A percentile compares a stretch with the other conserved stretches of the same genome.
Conservation (phyloP, 2,888 invertebrate genomes). For the Zygogramma bicolorata region DNA sequence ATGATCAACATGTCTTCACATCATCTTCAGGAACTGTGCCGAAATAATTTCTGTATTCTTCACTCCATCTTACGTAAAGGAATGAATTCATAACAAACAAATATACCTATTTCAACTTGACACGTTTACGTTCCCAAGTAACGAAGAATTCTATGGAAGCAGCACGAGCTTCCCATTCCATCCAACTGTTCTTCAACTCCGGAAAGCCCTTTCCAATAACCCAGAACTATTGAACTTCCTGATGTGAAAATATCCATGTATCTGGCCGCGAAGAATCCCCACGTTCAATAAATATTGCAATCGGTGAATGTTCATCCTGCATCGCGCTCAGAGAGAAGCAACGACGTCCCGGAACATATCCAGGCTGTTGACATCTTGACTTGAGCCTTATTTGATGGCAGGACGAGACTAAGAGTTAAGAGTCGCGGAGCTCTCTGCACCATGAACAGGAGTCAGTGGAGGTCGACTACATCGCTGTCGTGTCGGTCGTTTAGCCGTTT, state of each 20-base stretch:
- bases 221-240: neutral
- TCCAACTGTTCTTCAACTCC: neutral
- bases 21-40: too few species aligned
- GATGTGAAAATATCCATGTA: neutral
- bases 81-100: neutral
- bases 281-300: constrained; percentile 7
- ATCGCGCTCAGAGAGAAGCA: neutral
- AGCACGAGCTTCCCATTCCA: neutral
- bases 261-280: neutral
- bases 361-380: constrained; percentile 1
- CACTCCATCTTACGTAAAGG: too few species aligned
- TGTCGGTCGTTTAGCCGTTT: neutral
- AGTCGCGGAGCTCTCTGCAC: neutral
- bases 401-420: neutral
- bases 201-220: neutral
- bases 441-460: neutral
- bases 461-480: neutral
- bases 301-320: neutral
- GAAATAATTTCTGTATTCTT: neutral
- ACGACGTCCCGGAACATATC: neutral
- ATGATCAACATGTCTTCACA: too few species aligned
- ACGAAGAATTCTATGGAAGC: neutral
- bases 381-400: neutral
- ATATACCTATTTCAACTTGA: neutral
- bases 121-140: neutral